Conservation (phyloP, 2,888 invertebrate species). For the Gymnoscelis rufifasciata region DNA sequence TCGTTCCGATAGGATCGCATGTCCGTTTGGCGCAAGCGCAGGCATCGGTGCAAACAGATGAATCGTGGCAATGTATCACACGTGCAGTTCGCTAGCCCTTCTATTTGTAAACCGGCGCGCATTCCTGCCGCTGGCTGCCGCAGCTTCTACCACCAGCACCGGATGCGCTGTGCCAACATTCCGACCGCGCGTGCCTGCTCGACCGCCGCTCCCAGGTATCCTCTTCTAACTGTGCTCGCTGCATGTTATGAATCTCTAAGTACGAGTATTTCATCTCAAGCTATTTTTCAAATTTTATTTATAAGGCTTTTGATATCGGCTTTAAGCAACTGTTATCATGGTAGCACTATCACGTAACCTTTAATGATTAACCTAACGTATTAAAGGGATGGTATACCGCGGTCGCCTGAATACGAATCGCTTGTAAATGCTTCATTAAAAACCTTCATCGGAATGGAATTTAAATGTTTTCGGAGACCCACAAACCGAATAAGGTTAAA, state of each 20-base stretch:
- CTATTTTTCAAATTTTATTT: no score
- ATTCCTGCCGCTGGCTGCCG: constrained; percentile 55
- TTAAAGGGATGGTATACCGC: neutral
- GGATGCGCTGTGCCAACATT: constrained; percentile 35
- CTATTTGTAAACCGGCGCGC: constrained; percentile 77
- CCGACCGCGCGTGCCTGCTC: constrained; percentile 38
- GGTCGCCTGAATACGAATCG: neutral
- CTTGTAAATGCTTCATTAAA: constrained; percentile 11
- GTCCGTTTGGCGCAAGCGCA: constrained; percentile 45
- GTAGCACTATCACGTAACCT: no score
- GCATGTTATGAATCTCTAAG: constrained; percentile 37
- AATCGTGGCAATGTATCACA: constrained; percentile 72
- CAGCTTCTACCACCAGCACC: constrained; percentile 40
- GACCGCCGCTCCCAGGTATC: constrained; percentile 49
- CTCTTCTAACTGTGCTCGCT: constrained; percentile 55
- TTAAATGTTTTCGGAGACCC: constrained; percentile 26
- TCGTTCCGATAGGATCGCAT: constrained; percentile 42
- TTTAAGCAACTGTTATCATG: no score
- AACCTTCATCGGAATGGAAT: constrained; percentile 13
- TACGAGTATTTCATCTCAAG: no score
- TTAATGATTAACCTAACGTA: no score
- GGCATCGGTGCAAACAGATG: constrained; percentile 67
- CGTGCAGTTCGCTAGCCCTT: constrained; percentile 74
- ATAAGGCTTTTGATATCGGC: no score
- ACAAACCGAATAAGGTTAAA: constrained; percentile 50